These are phyloP conservation scores for Lapara coniferarum DNA, from an alignment of 2,888 invertebrate species.

Conservation along the genomic window DNA sequence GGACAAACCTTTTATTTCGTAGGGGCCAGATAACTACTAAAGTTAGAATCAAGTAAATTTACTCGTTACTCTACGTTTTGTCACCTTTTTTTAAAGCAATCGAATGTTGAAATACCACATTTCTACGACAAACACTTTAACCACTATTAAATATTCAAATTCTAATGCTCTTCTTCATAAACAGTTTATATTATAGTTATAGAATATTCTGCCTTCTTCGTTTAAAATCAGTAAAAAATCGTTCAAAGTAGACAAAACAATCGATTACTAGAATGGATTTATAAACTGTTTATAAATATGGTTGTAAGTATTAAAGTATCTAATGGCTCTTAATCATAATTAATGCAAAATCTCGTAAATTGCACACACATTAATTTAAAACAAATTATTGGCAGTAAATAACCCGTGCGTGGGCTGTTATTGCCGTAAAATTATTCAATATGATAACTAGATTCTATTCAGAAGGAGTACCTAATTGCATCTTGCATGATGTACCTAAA, in stretches of 20 bases:
- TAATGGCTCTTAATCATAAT: background rate
- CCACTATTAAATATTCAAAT: too few species aligned
- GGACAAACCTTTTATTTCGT: background rate
- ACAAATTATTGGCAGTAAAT: conserved; percentile 18
- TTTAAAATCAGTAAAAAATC: too few species aligned
- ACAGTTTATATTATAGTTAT: too few species aligned
- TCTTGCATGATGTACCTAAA: background rate
- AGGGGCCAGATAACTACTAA: background rate
- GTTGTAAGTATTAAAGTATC: too few species aligned
- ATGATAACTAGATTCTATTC: conserved; percentile 15
- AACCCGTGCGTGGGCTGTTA: background rate
- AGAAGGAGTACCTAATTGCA: background rate
- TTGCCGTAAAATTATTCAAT: conserved; percentile 18
- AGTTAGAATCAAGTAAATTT: background rate
- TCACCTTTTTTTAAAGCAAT: too few species aligned
- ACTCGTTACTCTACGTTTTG: background rate
- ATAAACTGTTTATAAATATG: too few species aligned
- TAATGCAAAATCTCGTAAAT: background rate
- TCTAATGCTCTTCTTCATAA: too few species aligned
- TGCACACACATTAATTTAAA: background rate
- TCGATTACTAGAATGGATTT: too few species aligned
- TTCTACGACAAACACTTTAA: too few species aligned
- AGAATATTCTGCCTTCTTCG: too few species aligned
- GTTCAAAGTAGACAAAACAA: too few species aligned
- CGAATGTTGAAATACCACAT: too few species aligned